Base-by-base conservation (phyloP, 2,888 invertebrate genomes). In the Zhuqinia jingwanae region DNA sequence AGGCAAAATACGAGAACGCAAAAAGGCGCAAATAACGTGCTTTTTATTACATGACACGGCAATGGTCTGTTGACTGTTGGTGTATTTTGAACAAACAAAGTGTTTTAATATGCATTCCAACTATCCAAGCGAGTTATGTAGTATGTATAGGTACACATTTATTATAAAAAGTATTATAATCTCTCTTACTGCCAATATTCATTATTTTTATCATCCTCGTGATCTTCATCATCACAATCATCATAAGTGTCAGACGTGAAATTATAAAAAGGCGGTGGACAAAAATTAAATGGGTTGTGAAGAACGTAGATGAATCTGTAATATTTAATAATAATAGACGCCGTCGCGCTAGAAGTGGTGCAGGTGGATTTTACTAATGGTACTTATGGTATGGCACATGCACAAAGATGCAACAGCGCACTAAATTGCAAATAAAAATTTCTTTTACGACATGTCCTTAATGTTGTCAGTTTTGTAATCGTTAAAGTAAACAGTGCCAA, bases 201-300 rank as follows among this genome's bases (percentile, higher is more conserved):
- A 27, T 63, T 63, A 63, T 63, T 63, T 63, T 63, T 63, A 63
- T 63, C 63, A 30, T 63, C 30, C n/a, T 63, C 30, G n/a, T 63
- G 27, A 63, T 63, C 63, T 63, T 58, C n/a, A n/a, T 53, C 25
- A 63, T 58, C 22, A 13, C 17, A 17, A 20, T 56, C 50, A 50
- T 15, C 53, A 53, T 53, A n/a, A n/a, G 47, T 53, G 53, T 53
- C 53, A 53, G n/a, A 20, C 20, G 53, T 58, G 58, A 58, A 25
- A 30, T 63, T 27, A 10, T 30, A 30, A 27, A 30, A 30, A 3
- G 63, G n/a, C 30, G 63, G 63, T 63, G 30, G 30, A 30, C 30
- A 30, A 30, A 25, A 50, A 63, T 63, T n/a, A 63, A 30, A 63
- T 63, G 27, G 30, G 30, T 63, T 27, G 63, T 30, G 10, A 27